These are phyloP conservation scores for Macrophya alboannulata DNA, from an alignment of 2,888 invertebrate species.

Conservation along the genomic window DNA sequence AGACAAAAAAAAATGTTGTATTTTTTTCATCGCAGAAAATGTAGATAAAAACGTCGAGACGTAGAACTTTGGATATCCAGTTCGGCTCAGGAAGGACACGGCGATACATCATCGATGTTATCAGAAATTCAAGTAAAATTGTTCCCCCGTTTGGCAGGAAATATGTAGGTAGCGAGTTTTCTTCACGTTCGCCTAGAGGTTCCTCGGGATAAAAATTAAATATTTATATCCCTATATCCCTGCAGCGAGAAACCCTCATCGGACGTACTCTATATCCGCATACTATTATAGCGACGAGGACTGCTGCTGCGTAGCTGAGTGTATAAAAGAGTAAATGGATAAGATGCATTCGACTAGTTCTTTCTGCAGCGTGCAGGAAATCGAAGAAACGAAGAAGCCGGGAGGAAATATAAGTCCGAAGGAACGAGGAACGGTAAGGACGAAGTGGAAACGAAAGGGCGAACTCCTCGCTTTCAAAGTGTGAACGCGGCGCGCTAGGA, in stretches of 20 bases:
- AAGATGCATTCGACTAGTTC: slow-evolving; percentile 1
- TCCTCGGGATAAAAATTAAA: slow-evolving; percentile 40
- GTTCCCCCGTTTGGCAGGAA: slow-evolving; percentile 1
- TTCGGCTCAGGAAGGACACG: neutral
- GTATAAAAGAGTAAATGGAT: neutral
- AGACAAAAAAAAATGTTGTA: neutral
- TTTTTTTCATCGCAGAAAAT: neutral
- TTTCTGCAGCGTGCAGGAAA: neutral
- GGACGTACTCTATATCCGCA: neutral
- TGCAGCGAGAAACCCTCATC: slow-evolving; percentile 25
- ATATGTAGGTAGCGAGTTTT: slow-evolving; percentile 1
- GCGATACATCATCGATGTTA: slow-evolving; percentile 50
- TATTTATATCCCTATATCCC: slow-evolving; percentile 22
- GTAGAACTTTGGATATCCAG: neutral
- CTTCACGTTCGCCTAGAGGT: slow-evolving; percentile 4
- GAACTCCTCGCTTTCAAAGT: slow-evolving; percentile 53
- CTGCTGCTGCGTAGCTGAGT: neutral
- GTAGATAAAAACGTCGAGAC: neutral
- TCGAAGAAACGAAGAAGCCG: slow-evolving; percentile 36
- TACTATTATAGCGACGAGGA: neutral
- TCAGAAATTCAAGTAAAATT: slow-evolving; percentile 49
- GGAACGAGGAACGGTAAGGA: slow-evolving; percentile 11
- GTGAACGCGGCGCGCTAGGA: slow-evolving; percentile 56
- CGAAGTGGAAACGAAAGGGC: slow-evolving; percentile 33
- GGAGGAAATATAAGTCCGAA: neutral